Conservation (phyloP, 2,797 vertebrate genomes). For the Gastrophryne carolinensis region DNA sequence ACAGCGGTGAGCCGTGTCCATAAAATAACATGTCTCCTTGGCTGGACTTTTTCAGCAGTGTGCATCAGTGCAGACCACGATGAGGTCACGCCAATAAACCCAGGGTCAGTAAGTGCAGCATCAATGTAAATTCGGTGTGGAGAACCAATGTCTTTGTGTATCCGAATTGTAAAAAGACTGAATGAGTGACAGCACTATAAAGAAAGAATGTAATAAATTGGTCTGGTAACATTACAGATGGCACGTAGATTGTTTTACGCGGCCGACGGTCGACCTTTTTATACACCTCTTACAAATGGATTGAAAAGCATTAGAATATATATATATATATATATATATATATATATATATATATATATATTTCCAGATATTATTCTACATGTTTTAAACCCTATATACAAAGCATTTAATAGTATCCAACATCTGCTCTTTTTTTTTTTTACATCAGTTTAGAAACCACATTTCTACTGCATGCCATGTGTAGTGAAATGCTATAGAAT, state of each 20-base stretch:
- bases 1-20: constrained; percentile 66
- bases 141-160: constrained; percentile 62
- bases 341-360: not conserved
- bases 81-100: constrained; percentile 83
- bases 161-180: constrained; percentile 7
- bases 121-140: constrained; percentile 70
- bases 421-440: no score
- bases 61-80: constrained; percentile 74
- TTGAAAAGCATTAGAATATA: no score
- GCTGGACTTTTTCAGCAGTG: constrained; percentile 59
- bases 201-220: constrained; percentile 20
- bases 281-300: not conserved
- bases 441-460: no score
- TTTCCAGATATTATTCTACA: not conserved
- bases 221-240: not conserved
- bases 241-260: constrained; percentile 1
- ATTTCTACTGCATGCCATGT: no score
- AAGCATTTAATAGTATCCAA: not conserved
- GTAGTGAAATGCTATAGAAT: no score
- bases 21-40: constrained; percentile 58
- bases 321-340: not conserved
- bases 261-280: not conserved
- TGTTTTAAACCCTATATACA: not conserved
- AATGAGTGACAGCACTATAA: constrained; percentile 20
- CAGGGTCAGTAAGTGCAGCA: constrained; percentile 70